A percentile compares a stretch with the other conserved stretches of the same genome.
These are phyloP conservation scores for Corythornis cristatus DNA, from an alignment of 2,113 vertebrate species.

Conservation along the genomic window DNA sequence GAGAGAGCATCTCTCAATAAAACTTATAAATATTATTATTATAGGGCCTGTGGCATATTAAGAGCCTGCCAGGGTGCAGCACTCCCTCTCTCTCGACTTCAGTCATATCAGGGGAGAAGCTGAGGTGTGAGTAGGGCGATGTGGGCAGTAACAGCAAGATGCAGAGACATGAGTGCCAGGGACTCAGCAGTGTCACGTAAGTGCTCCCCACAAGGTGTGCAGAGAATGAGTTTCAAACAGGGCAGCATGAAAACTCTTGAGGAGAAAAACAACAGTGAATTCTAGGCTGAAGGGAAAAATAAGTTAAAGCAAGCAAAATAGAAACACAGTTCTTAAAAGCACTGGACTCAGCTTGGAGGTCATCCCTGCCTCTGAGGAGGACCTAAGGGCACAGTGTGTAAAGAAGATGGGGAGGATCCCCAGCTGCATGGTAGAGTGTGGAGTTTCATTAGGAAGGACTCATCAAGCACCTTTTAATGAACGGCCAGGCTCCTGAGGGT, in stretches of 20 bases:
- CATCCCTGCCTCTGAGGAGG: background rate
- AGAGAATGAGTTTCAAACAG: background rate
- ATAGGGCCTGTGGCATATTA: background rate
- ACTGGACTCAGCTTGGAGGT: background rate
- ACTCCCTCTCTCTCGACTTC: background rate
- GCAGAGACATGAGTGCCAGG: rapidly evolving
- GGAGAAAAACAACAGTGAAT: background rate
- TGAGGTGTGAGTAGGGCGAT: rapidly evolving
- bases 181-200: rapidly evolving
- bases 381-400: rapidly evolving
- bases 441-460: background rate
- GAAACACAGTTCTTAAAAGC: background rate
- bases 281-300: background rate
- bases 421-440: rapidly evolving
- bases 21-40: slow-evolving; percentile 14
- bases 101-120: background rate
- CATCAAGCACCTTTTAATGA: slow-evolving; percentile 11
- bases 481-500: rapidly evolving
- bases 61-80: background rate
- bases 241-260: background rate
- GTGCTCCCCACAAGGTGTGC: rapidly evolving
- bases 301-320: slow-evolving; percentile 1
- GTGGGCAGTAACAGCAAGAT: rapidly evolving
- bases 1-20: background rate
- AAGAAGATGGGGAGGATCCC: background rate